Evolutionary conservation across 2,113 vertebrate genomes (phyloP).

Genomic region (Melanotaenia duboulayi): DNA sequence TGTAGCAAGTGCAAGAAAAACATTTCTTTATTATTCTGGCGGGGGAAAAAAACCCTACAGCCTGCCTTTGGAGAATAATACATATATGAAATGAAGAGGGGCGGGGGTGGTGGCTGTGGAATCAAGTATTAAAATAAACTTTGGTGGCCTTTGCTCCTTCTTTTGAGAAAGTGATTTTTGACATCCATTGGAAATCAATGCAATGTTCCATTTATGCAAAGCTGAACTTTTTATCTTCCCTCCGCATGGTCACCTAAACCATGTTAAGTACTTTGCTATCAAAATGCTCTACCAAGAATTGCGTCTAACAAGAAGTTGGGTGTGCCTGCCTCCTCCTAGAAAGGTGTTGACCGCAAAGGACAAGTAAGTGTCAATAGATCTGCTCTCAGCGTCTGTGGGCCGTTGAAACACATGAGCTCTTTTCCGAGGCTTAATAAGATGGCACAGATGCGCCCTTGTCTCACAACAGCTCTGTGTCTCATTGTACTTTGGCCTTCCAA

Average conservation of each 20-base stretch:
- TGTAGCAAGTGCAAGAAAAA: conserved; percentile 8
- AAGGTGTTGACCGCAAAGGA: conserved; percentile 81
- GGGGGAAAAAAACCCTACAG: neutral
- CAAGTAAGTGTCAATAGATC: conserved; percentile 85
- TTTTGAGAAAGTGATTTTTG: conserved; percentile 56
- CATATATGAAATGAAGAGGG: conserved; percentile 12
- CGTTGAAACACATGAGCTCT: conserved; percentile 79
- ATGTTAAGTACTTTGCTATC: conserved; percentile 77
- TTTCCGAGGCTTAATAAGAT: conserved; percentile 82
- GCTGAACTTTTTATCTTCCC: conserved; percentile 32
- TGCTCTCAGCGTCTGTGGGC: conserved; percentile 70
- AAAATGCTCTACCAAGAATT: conserved; percentile 75
- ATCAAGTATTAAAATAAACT: conserved; percentile 40
- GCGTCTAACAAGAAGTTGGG: conserved; percentile 73
- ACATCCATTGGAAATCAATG: conserved; percentile 60
- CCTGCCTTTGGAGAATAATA: conserved; percentile 4
- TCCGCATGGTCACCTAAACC: conserved; percentile 55
- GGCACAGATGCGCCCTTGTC: conserved; percentile 84
- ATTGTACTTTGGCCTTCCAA: conserved; percentile 83
- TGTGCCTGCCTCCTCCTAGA: conserved; percentile 65
- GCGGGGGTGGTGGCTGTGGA: conserved; percentile 7
- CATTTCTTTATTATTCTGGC: conserved; percentile 5
- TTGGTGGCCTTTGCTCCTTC: conserved; percentile 33
- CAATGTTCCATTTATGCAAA: conserved; percentile 63
- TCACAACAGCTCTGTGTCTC: conserved; percentile 74